These are phyloP conservation scores for Botia kubotai DNA, from an alignment of 2,797 vertebrate species.

Conservation along the genomic window DNA sequence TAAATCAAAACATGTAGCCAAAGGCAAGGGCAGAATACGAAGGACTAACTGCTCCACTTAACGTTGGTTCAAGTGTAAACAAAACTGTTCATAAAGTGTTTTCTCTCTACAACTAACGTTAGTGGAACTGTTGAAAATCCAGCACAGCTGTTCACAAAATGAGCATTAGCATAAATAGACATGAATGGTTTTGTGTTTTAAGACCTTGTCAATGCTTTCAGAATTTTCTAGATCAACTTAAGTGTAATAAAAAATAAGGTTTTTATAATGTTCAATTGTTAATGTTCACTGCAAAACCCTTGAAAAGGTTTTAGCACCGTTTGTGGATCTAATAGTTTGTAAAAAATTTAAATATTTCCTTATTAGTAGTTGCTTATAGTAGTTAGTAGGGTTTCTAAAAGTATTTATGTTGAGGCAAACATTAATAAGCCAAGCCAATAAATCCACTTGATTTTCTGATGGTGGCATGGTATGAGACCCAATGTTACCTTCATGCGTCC, in stretches of 20 bases:
- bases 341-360: background rate
- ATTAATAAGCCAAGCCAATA: slow-evolving; percentile 25
- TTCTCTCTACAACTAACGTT: background rate
- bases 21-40: slow-evolving; percentile 23
- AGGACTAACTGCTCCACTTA: slow-evolving; percentile 13
- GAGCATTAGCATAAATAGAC: background rate
- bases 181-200: background rate
- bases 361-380: background rate
- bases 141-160: background rate
- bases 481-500: slow-evolving; percentile 48
- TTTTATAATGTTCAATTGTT: too few relatives aligned
- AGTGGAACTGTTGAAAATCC: background rate
- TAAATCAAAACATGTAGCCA: slow-evolving; percentile 16
- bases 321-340: background rate
- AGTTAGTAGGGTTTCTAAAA: background rate
- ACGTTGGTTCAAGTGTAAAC: slow-evolving; percentile 33
- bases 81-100: background rate
- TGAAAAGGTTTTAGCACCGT: background rate
- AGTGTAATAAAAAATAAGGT: too few relatives aligned
- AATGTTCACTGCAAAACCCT: background rate
- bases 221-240: too few relatives aligned
- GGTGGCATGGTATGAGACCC: slow-evolving; percentile 44
- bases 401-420: slow-evolving; percentile 13
- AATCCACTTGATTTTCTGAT: slow-evolving; percentile 51
- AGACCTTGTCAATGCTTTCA: background rate